Conservation (phyloP, 1,140 invertebrate genomes). For the Leptoteleia sp. region DNA sequence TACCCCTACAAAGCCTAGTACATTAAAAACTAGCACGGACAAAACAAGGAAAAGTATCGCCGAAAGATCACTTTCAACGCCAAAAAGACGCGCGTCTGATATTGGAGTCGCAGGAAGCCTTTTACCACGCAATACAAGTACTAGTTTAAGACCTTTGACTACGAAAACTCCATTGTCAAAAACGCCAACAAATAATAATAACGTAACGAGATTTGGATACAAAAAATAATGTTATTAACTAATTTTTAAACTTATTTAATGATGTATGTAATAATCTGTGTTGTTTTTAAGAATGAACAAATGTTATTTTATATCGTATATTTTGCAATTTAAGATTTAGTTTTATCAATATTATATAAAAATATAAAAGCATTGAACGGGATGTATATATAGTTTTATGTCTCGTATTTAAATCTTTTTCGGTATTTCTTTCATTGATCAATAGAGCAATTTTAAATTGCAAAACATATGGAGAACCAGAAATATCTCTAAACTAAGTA, state of each 20-base stretch:
- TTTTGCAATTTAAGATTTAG: background rate
- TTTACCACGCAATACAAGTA: background rate
- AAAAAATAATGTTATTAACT: conserved; percentile 24
- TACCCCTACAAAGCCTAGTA: background rate
- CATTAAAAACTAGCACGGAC: conserved; percentile 11
- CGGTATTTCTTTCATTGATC: too few species aligned
- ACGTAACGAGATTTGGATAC: conserved; percentile 13
- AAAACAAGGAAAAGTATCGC: conserved; percentile 5
- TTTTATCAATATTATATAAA: too few species aligned
- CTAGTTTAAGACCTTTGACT: background rate
- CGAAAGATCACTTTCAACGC: conserved; percentile 14
- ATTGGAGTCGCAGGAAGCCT: background rate
- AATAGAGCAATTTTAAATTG: too few species aligned
- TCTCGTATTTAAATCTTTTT: too few species aligned
- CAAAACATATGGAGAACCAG: too few species aligned
- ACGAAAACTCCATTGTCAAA: conserved; percentile 1
- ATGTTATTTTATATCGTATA: background rate
- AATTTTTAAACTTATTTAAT: conserved; percentile 4
- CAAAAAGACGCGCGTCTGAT: conserved; percentile 22
- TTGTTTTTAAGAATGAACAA: conserved; percentile 1
- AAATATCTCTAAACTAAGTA: too few species aligned
- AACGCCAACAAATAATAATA: background rate
- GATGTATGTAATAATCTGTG: too few species aligned
- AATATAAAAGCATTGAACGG: too few species aligned
- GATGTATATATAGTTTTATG: too few species aligned